phyloP scores from a whole-genome alignment of 2,113 vertebrate species.

The Clarias macrocephalus region DNA sequence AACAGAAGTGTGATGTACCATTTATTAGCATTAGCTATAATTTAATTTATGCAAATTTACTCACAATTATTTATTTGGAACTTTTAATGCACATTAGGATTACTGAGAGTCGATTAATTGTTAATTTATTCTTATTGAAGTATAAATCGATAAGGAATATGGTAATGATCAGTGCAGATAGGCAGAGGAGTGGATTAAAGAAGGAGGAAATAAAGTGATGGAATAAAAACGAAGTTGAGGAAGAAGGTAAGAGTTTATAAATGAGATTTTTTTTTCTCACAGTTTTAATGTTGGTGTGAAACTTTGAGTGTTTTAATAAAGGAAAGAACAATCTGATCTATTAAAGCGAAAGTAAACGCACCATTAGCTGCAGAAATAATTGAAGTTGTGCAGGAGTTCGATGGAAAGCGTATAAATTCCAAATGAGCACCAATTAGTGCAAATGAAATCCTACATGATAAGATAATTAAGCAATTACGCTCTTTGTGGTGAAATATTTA shows the following conservation, averaged over 20 bases:
- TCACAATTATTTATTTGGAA: too few relatives aligned
- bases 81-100: too few relatives aligned
- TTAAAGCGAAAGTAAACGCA: slow-evolving; percentile 58
- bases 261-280: not conserved
- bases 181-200: not conserved
- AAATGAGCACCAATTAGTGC: slow-evolving; percentile 72
- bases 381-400: slow-evolving; percentile 63
- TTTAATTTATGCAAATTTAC: too few relatives aligned
- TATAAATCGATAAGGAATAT: not conserved
- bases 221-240: not conserved
- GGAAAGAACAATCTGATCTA: slow-evolving; percentile 50
- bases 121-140: not conserved
- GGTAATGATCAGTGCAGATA: not conserved
- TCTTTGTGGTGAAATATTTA: slow-evolving; percentile 69
- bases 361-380: slow-evolving; percentile 65
- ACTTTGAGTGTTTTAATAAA: slow-evolving; percentile 10
- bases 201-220: not conserved
- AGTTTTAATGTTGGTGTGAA: not conserved
- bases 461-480: slow-evolving; percentile 68
- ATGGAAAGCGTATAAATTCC: slow-evolving; percentile 75
- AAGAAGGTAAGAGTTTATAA: not conserved
- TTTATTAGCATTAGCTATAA: too few relatives aligned
- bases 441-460: slow-evolving; percentile 66
- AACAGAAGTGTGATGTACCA: too few relatives aligned
- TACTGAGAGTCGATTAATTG: not conserved